Conservation (phyloP, 2,113 vertebrate species). For the Peromyscus californicus region DNA sequence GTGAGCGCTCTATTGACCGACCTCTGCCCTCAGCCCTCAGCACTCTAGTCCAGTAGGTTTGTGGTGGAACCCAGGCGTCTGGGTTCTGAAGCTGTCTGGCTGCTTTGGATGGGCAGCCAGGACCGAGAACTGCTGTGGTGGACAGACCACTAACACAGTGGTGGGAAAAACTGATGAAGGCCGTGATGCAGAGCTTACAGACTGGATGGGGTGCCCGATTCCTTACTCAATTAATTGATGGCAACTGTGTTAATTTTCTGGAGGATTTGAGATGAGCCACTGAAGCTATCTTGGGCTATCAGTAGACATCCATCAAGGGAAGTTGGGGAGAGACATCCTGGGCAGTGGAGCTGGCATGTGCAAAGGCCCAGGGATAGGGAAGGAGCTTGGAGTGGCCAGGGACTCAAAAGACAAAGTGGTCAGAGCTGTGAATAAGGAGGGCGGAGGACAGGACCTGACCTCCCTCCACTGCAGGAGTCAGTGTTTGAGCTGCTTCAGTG, state of each 20-base stretch:
- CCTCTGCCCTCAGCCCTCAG: background rate
- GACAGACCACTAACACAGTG: background rate
- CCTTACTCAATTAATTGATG: background rate
- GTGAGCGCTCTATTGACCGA: background rate
- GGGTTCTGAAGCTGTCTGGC: background rate
- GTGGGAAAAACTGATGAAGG: background rate
- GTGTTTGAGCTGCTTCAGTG: background rate
- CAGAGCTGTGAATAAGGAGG: background rate
- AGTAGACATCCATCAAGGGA: background rate
- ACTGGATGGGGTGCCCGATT: background rate
- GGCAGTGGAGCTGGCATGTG: background rate
- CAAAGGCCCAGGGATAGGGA: slow-evolving; percentile 20
- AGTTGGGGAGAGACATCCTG: background rate
- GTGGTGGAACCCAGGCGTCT: background rate
- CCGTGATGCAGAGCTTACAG: background rate
- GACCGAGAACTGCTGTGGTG: background rate
- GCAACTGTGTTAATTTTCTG: background rate
- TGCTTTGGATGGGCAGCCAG: background rate
- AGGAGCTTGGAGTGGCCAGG: background rate
- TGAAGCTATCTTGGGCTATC: background rate
- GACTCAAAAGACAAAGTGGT: background rate
- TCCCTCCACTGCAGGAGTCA: background rate
- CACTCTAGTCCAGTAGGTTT: background rate
- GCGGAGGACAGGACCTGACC: background rate
- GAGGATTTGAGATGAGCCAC: background rate